Conservation (phyloP, 92 coral and sea anemone genomes). For the Zoanthus gigantus region DNA sequence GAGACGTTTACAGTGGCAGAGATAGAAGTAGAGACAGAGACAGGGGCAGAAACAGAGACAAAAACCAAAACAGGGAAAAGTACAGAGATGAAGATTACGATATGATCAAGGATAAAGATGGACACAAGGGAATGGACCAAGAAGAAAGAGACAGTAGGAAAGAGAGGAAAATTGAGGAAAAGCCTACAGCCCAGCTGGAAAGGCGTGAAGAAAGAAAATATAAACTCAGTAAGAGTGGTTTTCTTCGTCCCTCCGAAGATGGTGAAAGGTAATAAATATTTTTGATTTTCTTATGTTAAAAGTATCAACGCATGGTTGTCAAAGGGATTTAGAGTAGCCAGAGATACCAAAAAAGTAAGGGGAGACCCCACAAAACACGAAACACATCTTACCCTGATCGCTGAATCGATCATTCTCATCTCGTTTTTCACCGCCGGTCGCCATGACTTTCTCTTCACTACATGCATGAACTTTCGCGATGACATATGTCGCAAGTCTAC, state of each 20-base stretch:
- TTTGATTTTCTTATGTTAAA: too few relatives aligned
- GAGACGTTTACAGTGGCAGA: background rate
- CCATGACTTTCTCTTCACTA: too few relatives aligned
- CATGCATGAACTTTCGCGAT: too few relatives aligned
- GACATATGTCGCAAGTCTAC: too few relatives aligned
- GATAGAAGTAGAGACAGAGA: background rate
- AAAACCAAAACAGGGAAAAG: background rate
- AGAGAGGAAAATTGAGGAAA: conserved; percentile 20
- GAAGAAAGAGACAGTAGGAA: conserved; percentile 24
- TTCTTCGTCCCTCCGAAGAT: conserved; percentile 58
- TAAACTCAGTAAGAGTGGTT: conserved; percentile 24
- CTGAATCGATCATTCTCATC: too few relatives aligned
- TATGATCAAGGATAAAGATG: background rate
- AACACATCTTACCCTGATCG: too few relatives aligned
- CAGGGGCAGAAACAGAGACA: background rate
- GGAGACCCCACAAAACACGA: too few relatives aligned
- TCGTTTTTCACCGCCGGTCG: too few relatives aligned
- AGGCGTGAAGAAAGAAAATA: conserved; percentile 2
- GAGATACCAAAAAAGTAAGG: too few relatives aligned
- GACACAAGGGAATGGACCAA: background rate
- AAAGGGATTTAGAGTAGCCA: too few relatives aligned
- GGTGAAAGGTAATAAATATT: conserved; percentile 47
- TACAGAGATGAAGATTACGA: background rate
- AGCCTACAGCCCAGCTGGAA: background rate
- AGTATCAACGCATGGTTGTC: too few relatives aligned